A percentile compares a stretch with the other conserved stretches of the same genome.
phyloP scores from a whole-genome alignment of 1,140 invertebrate species.

The Brachystomella parvula region DNA sequence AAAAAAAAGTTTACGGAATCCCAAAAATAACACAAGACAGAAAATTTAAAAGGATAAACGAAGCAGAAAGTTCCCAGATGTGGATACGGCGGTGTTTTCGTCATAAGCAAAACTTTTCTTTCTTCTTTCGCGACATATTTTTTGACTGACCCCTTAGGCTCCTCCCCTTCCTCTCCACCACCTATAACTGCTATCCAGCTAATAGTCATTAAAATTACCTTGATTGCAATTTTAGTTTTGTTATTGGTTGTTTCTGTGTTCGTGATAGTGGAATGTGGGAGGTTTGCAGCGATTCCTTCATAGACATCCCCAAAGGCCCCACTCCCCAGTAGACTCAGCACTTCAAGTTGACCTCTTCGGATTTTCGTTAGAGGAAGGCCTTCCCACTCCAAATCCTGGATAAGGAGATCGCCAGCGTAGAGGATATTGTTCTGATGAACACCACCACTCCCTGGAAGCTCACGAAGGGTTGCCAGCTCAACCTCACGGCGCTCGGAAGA shows the following conservation, averaged over 20 bases:
- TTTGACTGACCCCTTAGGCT: too few species aligned
- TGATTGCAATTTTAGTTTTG: conserved; percentile 70
- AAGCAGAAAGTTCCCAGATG: too few species aligned
- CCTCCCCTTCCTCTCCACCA: too few species aligned
- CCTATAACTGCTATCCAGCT: too few species aligned
- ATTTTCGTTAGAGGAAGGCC: conserved; percentile 76
- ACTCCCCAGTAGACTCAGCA: conserved; percentile 81
- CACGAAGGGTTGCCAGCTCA: conserved; percentile 76
- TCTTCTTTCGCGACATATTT: too few species aligned
- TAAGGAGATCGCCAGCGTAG: conserved; percentile 49
- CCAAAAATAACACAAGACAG: too few species aligned
- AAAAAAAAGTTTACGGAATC: too few species aligned
- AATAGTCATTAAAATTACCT: too few species aligned
- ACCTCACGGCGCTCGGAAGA: conserved; percentile 54
- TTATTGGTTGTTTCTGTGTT: conserved; percentile 42
- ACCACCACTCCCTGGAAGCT: conserved; percentile 64
- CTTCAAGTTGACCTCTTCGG: conserved; percentile 64
- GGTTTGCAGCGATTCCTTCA: conserved; percentile 68
- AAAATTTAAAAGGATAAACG: too few species aligned
- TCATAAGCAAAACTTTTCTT: too few species aligned
- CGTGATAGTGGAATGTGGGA: conserved; percentile 45
- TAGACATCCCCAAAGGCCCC: conserved; percentile 97
- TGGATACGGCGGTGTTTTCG: too few species aligned
- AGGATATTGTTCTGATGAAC: conserved; percentile 72
- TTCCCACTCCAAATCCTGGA: conserved; percentile 57